Evolutionary conservation across 2,113 vertebrate genomes (phyloP).

Genomic region (Montifringilla adamsi): DNA sequence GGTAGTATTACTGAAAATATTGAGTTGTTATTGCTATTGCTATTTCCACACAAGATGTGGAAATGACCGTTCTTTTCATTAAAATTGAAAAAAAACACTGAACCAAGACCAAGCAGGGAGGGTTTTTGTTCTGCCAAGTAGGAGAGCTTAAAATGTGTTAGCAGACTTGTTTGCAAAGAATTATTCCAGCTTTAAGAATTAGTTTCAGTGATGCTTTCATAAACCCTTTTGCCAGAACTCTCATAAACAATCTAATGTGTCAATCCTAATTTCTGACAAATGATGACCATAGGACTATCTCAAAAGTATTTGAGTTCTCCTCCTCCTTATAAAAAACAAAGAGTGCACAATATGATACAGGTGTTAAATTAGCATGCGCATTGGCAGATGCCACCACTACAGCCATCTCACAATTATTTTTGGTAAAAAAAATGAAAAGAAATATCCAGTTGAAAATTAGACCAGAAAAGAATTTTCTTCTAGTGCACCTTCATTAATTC

Average conservation of each 20-base stretch:
- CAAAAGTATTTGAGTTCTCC: neutral
- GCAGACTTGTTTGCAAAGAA: neutral
- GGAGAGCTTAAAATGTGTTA: neutral
- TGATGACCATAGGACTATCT: neutral
- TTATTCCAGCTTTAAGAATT: neutral
- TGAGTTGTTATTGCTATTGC: neutral
- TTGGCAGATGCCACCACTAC: neutral
- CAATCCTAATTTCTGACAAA: neutral
- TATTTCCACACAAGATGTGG: neutral
- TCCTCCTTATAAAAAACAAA: neutral
- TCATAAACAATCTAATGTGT: neutral
- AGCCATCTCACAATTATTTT: neutral
- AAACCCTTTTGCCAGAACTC: neutral
- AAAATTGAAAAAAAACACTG: neutral
- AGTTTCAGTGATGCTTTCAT: neutral
- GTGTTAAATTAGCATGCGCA: neutral
- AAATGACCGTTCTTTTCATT: neutral
- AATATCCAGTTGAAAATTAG: neutral
- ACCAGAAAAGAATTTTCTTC: neutral
- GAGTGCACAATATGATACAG: neutral
- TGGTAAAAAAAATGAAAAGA: neutral
- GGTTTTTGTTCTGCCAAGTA: neutral
- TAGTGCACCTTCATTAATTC: neutral
- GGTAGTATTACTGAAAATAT: neutral
- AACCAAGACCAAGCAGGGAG: neutral